Percentiles rank a stretch among this genome's conserved stretches.
These are phyloP conservation scores for Potamilus streckersoni DNA, from an alignment of 1,140 invertebrate species.

Conservation along the genomic window DNA sequence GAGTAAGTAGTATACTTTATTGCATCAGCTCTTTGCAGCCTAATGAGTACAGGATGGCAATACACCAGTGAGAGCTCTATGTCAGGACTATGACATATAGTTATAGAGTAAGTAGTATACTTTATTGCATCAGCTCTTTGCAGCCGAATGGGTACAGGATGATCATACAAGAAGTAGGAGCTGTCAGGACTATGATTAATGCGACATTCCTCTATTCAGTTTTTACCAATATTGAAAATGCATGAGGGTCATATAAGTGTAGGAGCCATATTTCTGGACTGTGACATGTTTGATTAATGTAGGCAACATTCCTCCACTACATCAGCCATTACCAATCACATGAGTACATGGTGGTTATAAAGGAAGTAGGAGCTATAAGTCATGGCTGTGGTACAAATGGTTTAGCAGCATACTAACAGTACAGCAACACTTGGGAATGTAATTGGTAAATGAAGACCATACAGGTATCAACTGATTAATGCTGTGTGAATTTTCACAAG, in stretches of 20 bases:
- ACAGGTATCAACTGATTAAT: not conserved
- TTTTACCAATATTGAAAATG: conserved; percentile 59
- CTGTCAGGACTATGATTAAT: conserved; percentile 74
- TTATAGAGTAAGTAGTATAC: not conserved
- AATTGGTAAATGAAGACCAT: not conserved
- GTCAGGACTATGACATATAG: conserved; percentile 74
- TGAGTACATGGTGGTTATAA: conserved; percentile 68
- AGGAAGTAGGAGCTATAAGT: conserved; percentile 74
- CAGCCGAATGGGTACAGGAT: conserved; percentile 63
- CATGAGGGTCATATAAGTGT: conserved; percentile 70
- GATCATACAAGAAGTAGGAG: conserved; percentile 72
- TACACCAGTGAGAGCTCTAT: conserved; percentile 74
- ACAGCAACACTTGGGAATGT: too few species aligned
- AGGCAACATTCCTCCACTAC: too few species aligned
- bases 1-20: conserved; percentile 79
- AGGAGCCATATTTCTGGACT: conserved; percentile 76
- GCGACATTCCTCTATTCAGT: conserved; percentile 70
- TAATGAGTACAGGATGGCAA: conserved; percentile 69
- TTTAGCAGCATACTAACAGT: not conserved
- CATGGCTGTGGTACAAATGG: conserved; percentile 71
- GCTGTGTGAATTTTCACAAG: not conserved
- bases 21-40: conserved; percentile 58
- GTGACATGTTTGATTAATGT: conserved; percentile 65
- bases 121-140: conserved; percentile 1
- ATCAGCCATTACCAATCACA: conserved; percentile 44